Conservation (phyloP, 2,113 vertebrate genomes). For the Hippoglossus stenolepis region DNA sequence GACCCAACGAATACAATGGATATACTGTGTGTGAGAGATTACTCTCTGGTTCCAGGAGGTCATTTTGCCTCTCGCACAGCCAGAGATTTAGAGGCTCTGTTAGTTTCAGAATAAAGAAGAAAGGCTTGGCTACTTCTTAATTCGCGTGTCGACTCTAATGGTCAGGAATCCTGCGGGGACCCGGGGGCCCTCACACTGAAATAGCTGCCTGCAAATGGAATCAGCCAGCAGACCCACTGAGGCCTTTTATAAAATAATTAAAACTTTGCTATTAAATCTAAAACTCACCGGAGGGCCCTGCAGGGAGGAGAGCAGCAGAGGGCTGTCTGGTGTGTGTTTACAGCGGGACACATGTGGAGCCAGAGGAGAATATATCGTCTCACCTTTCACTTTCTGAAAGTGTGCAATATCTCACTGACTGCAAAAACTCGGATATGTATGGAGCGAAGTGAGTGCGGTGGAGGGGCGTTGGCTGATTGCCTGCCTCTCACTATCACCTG, state of each 20-base stretch:
- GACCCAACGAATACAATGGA: background rate
- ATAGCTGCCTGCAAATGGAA: conserved; percentile 37
- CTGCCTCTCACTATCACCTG: conserved; percentile 44
- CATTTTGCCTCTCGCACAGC: background rate
- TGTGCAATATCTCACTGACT: conserved; percentile 14
- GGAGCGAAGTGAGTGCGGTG: conserved; percentile 5
- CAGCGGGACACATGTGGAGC: conserved; percentile 25
- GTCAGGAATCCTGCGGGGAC: conserved; percentile 38
- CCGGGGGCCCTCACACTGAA: conserved; percentile 27
- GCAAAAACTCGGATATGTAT: background rate
- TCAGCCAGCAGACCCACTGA: conserved; percentile 36
- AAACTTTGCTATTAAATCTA: conserved; percentile 61
- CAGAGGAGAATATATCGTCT: conserved; percentile 32
- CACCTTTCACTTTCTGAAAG: conserved; percentile 30
- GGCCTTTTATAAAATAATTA: conserved; percentile 64
- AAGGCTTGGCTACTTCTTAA: conserved; percentile 25
- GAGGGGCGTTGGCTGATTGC: conserved; percentile 33
- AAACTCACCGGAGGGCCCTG: conserved; percentile 44
- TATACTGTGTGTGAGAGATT: background rate
- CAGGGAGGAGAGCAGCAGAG: conserved; percentile 27
- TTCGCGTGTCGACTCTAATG: conserved; percentile 30
- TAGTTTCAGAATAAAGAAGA: conserved; percentile 20
- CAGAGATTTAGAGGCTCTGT: conserved; percentile 19
- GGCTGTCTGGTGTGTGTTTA: conserved; percentile 27
- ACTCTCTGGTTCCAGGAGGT: background rate